A percentile compares a stretch with the other conserved stretches of the same genome.
phyloP scores from a whole-genome alignment of 2,797 vertebrate genomes.

The Pangasius krempfi region DNA sequence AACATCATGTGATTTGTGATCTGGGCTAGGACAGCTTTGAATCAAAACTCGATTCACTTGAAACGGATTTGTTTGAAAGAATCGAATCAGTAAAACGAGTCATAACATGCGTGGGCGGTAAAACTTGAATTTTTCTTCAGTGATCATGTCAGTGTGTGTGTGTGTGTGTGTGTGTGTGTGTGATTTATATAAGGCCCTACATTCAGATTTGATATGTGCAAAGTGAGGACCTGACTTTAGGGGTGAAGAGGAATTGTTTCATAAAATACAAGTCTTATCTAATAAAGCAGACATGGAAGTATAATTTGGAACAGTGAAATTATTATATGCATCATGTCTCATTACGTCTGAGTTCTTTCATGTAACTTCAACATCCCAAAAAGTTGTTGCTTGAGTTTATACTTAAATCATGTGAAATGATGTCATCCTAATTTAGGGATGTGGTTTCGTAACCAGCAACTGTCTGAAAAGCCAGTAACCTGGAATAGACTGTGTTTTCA shows the following conservation, averaged over 20 bases:
- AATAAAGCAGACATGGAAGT: not conserved
- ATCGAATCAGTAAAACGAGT: not conserved
- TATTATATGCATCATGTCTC: not conserved
- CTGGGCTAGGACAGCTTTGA: not conserved
- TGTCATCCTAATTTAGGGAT: not conserved
- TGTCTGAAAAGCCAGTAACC: not conserved
- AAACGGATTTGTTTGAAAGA: not conserved
- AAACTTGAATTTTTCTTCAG: not conserved
- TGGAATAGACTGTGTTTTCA: not conserved
- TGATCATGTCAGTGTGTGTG: not conserved
- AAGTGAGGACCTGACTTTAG: not conserved
- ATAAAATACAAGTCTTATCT: not conserved
- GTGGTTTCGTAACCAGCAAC: not conserved
- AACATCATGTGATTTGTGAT: not conserved
- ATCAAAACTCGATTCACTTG: not conserved
- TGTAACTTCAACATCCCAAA: not conserved
- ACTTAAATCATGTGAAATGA: not conserved
- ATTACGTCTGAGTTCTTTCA: not conserved
- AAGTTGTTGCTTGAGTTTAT: not conserved
- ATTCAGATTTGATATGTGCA: not conserved
- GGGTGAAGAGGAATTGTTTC: not conserved
- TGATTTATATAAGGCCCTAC: not conserved
- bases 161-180: not conserved
- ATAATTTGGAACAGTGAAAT: not conserved
- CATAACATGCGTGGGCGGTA: slow-evolving; percentile 27